Evolutionary conservation across 2,113 vertebrate genomes (phyloP), one percentile per base, ranked within the genome.

Genomic region (Apeltes quadracus): DNA sequence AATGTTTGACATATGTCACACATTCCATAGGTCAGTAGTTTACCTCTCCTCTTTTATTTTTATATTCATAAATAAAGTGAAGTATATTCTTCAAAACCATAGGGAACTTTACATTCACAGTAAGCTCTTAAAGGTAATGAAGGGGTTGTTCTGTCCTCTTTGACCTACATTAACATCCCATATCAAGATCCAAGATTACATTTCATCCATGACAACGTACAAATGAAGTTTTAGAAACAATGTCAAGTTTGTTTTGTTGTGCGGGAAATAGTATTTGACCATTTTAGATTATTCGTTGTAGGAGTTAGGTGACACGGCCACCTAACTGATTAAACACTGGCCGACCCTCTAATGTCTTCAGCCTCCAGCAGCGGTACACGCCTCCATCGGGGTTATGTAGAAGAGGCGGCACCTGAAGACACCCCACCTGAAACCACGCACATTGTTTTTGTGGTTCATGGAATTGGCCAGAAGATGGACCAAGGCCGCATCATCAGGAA

Each of bases 391-490:
- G 97, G 97, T 32, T 98, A 97, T 2, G 96, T 98, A 38, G 97
- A 98, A 92, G 97, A 98, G 92, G 96, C 97, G 13, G 94, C 96
- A 0, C 94, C 95, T 4, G 97, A 98, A 82, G 96, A 98, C 90
- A 97, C 95, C 8, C 96, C 96, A 23, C 96, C 96, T 4, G 95
- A 97, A 67, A 96, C 95, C 0, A 96, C 95, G 7, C 97, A 98
- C 85, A 96, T 98, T 53, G 97, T 98, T 48, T 98, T 98, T 83
- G 97, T 98, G 55, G 96, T 98, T 25, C 97, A 98, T 59, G 97
- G 97, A 34, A 98, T 98, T 54, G 97, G 97, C 50, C 97, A 98
- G 93, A 98, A 98, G 88, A 98, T 98, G 96, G 97, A 98, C 93
- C 96, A 98, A 92, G 96, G 96, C 25, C 96, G 97, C 79, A 98